Evolutionary conservation across 2,797 vertebrate genomes (phyloP).

Genomic region (Myotis pilosus): DNA sequence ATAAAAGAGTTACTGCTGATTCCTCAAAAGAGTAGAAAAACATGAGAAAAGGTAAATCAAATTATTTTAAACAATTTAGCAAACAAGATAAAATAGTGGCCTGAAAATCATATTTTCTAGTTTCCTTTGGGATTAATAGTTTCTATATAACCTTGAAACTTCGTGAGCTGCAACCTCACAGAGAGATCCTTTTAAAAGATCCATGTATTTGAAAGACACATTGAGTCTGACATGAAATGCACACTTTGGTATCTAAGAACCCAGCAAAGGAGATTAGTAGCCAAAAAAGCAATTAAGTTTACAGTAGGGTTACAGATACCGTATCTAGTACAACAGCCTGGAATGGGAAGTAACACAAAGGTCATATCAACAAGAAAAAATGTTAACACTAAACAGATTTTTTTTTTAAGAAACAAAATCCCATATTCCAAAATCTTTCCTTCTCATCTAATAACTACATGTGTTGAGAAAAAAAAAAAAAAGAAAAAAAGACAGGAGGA

Average conservation of each 20-base stretch:
- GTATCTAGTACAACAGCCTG: slow-evolving; percentile 64
- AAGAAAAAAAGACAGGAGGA: not conserved
- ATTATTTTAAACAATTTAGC: slow-evolving; percentile 27
- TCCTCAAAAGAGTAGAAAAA: slow-evolving; percentile 2
- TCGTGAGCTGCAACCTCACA: not conserved
- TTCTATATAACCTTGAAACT: not conserved
- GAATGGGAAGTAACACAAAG: slow-evolving; percentile 59
- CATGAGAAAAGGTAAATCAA: not conserved
- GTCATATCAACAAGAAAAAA: slow-evolving; percentile 69
- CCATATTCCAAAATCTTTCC: slow-evolving; percentile 34
- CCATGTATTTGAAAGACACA: slow-evolving; percentile 45
- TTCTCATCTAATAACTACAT: slow-evolving; percentile 67
- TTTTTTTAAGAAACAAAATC: slow-evolving; percentile 62
- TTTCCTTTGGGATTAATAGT: slow-evolving; percentile 28
- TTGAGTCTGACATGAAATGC: slow-evolving; percentile 43
- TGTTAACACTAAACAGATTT: slow-evolving; percentile 40
- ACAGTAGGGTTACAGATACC: slow-evolving; percentile 61
- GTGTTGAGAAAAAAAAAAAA: slow-evolving; percentile 14
- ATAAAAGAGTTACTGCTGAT: not conserved
- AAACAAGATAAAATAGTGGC: not conserved
- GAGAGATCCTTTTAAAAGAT: slow-evolving; percentile 49
- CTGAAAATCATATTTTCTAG: not conserved
- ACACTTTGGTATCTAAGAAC: slow-evolving; percentile 60
- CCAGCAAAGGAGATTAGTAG: slow-evolving; percentile 64
- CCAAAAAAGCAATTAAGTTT: slow-evolving; percentile 73